A percentile compares a stretch with the other conserved stretches of the same genome.
These are phyloP conservation scores for Drosophila robusta DNA, from an alignment of 2,888 invertebrate genomes.

Conservation along the genomic window DNA sequence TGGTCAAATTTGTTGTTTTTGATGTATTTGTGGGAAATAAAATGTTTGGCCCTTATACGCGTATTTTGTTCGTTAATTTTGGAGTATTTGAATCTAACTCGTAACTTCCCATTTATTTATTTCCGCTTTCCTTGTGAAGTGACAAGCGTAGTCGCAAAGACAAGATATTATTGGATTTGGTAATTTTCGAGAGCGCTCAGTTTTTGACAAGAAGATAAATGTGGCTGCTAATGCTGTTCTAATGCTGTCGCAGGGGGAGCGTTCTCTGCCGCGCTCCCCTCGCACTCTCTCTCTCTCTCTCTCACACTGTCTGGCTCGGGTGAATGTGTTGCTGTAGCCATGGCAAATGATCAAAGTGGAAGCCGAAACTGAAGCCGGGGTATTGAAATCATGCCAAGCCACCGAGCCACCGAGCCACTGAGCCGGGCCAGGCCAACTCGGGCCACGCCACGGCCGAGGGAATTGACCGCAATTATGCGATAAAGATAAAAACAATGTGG, in stretches of 20 bases:
- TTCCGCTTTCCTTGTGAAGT: constrained; percentile 14
- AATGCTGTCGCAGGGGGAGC: constrained; percentile 11
- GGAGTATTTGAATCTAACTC: too few species aligned
- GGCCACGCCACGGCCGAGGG: constrained; percentile 33
- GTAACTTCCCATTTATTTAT: background rate
- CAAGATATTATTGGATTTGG: constrained; percentile 28
- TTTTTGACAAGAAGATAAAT: constrained; percentile 76
- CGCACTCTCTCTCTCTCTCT: background rate
- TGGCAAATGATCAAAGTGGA: constrained; percentile 72
- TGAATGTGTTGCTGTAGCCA: constrained; percentile 56
- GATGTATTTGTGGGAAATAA: too few species aligned
- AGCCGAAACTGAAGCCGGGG: constrained; percentile 49
- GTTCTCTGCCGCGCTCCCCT: background rate
- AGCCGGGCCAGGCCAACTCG: background rate
- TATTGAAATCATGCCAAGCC: constrained; percentile 62
- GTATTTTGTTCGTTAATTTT: background rate
- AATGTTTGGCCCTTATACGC: too few species aligned
- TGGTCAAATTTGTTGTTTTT: too few species aligned
- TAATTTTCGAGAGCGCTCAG: constrained; percentile 52
- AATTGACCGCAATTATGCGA: constrained; percentile 80
- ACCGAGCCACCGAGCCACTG: constrained; percentile 5
- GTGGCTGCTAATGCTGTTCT: constrained; percentile 29
- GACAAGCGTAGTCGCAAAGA: constrained; percentile 30
- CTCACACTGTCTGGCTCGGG: background rate
- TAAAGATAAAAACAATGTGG: constrained; percentile 80